Conservation (phyloP, 1,140 invertebrate species). For the Chionoecetes opilio region DNA sequence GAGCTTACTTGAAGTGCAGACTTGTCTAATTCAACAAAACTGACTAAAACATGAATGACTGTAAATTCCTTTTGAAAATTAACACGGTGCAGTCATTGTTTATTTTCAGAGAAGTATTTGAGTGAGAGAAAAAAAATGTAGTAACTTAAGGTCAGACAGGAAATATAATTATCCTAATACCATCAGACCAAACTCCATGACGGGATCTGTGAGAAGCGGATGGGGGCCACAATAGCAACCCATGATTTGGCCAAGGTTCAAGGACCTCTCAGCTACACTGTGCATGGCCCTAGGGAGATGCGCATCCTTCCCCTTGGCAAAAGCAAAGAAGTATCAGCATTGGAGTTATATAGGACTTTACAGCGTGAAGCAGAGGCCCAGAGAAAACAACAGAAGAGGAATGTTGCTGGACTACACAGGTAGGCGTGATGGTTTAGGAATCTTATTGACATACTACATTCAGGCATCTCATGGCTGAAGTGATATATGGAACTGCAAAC, state of each 20-base stretch:
- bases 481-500: no score
- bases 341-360: conserved; percentile 88
- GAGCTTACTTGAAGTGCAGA: no score
- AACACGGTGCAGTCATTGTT: not conserved
- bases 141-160: not conserved
- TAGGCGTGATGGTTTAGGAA: conserved; percentile 82
- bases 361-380: conserved; percentile 89
- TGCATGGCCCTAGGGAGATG: conserved; percentile 86
- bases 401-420: conserved; percentile 92
- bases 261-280: conserved; percentile 88
- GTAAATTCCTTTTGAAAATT: not conserved
- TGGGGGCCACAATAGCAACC: conserved; percentile 91
- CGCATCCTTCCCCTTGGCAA: conserved; percentile 88
- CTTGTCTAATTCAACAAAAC: no score
- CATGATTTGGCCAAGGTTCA: conserved; percentile 89
- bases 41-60: no score
- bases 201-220: conserved; percentile 90
- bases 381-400: conserved; percentile 85
- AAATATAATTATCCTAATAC: conserved; percentile 52
- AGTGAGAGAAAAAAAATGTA: not conserved
- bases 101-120: not conserved
- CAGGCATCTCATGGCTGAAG: no score
- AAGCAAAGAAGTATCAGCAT: conserved; percentile 86
- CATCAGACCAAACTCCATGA: conserved; percentile 90
- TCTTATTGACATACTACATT: no score